Percentiles rank a stretch among this genome's conserved stretches.
Evolutionary conservation across 2,888 invertebrate species (phyloP).

Genomic region (Hypercompe scribonia): DNA sequence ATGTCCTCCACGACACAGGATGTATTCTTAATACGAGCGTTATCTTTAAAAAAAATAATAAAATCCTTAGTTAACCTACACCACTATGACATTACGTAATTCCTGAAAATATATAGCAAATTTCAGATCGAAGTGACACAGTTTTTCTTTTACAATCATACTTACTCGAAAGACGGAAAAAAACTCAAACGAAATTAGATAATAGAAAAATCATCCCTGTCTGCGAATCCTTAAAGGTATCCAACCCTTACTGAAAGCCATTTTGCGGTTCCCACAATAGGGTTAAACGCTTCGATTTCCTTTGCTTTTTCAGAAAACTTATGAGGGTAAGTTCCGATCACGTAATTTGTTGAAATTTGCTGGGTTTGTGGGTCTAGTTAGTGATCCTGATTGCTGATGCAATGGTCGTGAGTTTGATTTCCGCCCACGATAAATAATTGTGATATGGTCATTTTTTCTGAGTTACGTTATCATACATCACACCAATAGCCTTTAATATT

Average conservation of each 20-base stretch:
- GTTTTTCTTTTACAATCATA: slow-evolving; percentile 5
- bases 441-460: no score
- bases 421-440: no score
- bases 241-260: slow-evolving; percentile 4
- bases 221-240: slow-evolving; percentile 8
- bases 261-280: slow-evolving; percentile 28
- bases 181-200: slow-evolving; percentile 15
- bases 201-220: slow-evolving; percentile 16
- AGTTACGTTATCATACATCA: no score
- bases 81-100: no score
- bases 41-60: no score
- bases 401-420: background rate
- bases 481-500: no score
- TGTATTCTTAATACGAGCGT: no score
- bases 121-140: background rate
- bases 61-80: background rate
- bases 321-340: slow-evolving; percentile 4
- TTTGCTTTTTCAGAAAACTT: slow-evolving; percentile 18
- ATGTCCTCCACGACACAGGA: no score
- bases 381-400: background rate
- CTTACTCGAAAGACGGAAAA: slow-evolving; percentile 9
- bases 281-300: slow-evolving; percentile 17
- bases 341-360: slow-evolving; percentile 3
- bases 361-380: background rate
- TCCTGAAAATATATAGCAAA: background rate